These are phyloP conservation scores for Thalassarche chlororhynchos DNA, from an alignment of 2,113 vertebrate genomes.

Conservation along the genomic window DNA sequence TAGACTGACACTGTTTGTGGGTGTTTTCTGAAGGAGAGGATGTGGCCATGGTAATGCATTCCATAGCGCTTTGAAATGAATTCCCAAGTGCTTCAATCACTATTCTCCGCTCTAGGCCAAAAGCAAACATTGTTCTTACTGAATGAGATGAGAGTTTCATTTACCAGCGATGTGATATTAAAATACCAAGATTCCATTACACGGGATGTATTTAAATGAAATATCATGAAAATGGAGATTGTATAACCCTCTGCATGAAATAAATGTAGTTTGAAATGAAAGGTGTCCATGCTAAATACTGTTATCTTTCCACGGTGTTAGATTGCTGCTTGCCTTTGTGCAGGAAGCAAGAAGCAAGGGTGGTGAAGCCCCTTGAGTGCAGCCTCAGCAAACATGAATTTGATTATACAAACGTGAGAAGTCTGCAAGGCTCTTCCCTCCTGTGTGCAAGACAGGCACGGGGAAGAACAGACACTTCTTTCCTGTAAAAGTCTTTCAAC, in stretches of 20 bases:
- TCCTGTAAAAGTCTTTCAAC: not conserved
- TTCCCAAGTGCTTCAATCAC: constrained; percentile 34
- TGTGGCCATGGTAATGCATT: not conserved
- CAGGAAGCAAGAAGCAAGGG: not conserved
- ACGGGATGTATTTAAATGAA: not conserved
- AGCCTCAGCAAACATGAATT: not conserved
- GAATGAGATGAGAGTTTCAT: not conserved
- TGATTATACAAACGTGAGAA: not conserved
- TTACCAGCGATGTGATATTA: not conserved
- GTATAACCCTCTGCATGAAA: not conserved
- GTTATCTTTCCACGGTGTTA: not conserved
- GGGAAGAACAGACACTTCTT: not conserved
- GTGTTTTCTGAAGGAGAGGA: not conserved
- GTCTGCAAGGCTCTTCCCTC: not conserved
- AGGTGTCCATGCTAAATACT: not conserved
- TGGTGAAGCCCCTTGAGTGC: not conserved
- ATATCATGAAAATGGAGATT: not conserved
- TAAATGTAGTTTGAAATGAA: not conserved
- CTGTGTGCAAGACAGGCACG: rapidly evolving
- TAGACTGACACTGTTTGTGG: not conserved
- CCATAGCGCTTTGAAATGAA: constrained; percentile 31
- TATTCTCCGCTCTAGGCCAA: not conserved
- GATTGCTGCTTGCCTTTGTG: not conserved
- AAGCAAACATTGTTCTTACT: constrained; percentile 32
- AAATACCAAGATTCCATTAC: constrained; percentile 2